Base-by-base conservation (phyloP, 2,113 vertebrate genomes). In the Tragelaphus buxtoni region DNA sequence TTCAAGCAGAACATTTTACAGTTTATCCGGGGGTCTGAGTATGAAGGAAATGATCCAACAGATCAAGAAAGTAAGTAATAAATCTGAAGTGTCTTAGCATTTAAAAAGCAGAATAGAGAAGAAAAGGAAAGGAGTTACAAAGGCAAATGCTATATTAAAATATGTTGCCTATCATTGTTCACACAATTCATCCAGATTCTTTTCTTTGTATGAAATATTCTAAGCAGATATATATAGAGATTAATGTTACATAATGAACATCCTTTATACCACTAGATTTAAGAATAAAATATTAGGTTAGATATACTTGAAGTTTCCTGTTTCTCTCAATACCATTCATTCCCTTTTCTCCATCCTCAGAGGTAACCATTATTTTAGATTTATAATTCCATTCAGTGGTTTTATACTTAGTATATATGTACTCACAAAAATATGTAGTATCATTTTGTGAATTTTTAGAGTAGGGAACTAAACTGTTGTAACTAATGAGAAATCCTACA, bases 1-100 rank as follows among this genome's bases (percentile, higher is more conserved):
- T 98, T 98, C 92, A 99, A 99, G 95, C 97, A 98, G 9, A 98
- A 97, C 8, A 98, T 99, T 82, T 93, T 99, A 65, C 97, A 98
- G 4, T 99, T 99, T 96, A 98, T 99, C 45, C 96, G 98, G 39
- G 39, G 65, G 6, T 12, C 98, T 87, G 97, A 98, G 86, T 97
- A 97, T 96, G 97, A 98, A 80, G 53, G n/a, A 53, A 97, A 97
- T 82, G 92, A 96, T 80, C 83, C 81, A 76, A 96, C 98, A 76
- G 80, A 98, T 77, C 97, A 98, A 28, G 98, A 99, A 97, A 95
- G 99, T 99, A 97, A 98, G 99, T 98, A 30, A 84, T 90, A 63
- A 84, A 85, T 8, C 45, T 87, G 26, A 83, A 90, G 47, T 89
- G 3, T 74, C 88, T 84, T 91, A 88, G 26, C 35, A 80, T 72